A percentile compares a stretch with the other conserved stretches of the same genome.
Conservation (phyloP, 2,113 vertebrate genomes). For the Ceyx cyanopectus region DNA sequence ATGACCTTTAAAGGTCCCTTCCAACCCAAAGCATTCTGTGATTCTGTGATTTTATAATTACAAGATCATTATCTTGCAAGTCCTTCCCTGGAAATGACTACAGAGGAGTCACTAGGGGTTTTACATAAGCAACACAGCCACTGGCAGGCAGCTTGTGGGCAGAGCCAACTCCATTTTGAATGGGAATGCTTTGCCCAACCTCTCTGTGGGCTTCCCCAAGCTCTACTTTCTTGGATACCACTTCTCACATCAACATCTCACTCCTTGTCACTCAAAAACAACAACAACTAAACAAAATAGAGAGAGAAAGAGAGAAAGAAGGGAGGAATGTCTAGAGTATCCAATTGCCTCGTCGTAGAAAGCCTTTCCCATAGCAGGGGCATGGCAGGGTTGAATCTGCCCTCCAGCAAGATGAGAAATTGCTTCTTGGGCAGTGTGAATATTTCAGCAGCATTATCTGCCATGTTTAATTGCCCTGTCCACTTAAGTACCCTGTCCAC, state of each 20-base stretch:
- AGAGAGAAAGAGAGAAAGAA: too few relatives aligned
- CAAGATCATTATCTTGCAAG: neutral
- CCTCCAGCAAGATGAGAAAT: neutral
- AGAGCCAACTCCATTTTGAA: fast-evolving
- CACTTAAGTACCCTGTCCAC: neutral
- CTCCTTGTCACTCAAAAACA: neutral
- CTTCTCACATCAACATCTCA: neutral
- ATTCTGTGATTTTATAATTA: neutral
- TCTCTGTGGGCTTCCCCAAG: neutral
- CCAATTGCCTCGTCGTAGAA: neutral
- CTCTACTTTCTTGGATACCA: neutral
- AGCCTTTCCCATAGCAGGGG: neutral
- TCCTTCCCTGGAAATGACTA: neutral
- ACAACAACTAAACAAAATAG: neutral
- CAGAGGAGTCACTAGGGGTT: neutral
- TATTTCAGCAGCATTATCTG: neutral
- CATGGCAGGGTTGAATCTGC: neutral
- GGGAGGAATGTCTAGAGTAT: neutral
- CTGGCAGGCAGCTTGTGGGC: neutral
- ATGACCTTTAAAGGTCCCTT: neutral
- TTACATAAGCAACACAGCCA: neutral
- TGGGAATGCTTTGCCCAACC: neutral
- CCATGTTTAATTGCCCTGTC: neutral
- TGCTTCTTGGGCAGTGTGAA: neutral
- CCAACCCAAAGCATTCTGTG: neutral